phyloP scores from a whole-genome alignment of 1,140 invertebrate genomes.

The Atopsyche davidsoni region DNA sequence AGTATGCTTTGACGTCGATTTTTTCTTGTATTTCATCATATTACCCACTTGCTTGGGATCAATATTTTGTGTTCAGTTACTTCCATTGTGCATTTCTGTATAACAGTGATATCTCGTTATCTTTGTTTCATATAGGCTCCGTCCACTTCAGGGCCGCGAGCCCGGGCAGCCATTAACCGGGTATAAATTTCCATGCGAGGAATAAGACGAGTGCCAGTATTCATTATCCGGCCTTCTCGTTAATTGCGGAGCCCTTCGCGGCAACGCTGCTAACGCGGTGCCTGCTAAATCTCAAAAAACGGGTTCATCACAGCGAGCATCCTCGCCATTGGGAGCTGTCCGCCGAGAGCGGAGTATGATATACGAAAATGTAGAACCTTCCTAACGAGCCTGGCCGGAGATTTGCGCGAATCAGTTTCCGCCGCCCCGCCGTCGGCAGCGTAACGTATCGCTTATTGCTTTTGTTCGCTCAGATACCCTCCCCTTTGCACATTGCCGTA shows the following conservation, averaged over 20 bases:
- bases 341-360: conserved; percentile 7
- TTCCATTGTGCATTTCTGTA: too few species aligned
- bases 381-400: conserved; percentile 10
- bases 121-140: too few species aligned
- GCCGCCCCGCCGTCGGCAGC: conserved; percentile 6
- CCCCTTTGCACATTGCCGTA: conserved; percentile 22
- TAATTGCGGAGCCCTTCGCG: conserved; percentile 18
- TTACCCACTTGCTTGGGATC: too few species aligned
- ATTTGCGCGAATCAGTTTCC: conserved; percentile 16
- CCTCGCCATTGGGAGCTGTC: background rate
- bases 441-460: conserved; percentile 30
- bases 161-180: conserved; percentile 1
- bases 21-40: too few species aligned
- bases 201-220: conserved; percentile 28
- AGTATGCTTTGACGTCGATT: too few species aligned
- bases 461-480: conserved; percentile 24
- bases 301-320: conserved; percentile 25
- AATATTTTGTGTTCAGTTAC: too few species aligned
- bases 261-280: conserved; percentile 1
- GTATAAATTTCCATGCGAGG: conserved; percentile 12
- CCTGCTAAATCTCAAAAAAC: conserved; percentile 16
- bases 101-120: too few species aligned
- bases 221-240: conserved; percentile 24
- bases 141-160: background rate
- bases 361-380: conserved; percentile 27